Conservation (phyloP, 2,113 vertebrate species). For the Sarotherodon lohbergeri region DNA sequence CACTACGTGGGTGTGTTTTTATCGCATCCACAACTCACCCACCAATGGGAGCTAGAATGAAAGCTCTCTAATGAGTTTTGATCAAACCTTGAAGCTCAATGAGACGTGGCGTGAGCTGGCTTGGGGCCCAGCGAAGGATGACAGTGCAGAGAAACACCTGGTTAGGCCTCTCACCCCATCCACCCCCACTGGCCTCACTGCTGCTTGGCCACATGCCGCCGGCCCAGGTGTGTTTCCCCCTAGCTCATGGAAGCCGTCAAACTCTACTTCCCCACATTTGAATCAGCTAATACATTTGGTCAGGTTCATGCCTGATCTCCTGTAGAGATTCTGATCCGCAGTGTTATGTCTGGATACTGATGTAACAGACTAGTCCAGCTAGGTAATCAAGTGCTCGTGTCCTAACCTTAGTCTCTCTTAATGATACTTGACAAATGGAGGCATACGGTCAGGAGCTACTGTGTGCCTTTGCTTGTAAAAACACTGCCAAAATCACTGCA, state of each 20-base stretch:
- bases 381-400: background rate
- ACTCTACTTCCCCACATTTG: background rate
- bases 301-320: conserved; percentile 8
- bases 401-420: background rate
- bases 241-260: conserved; percentile 17
- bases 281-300: conserved; percentile 17
- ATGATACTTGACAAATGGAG: conserved; percentile 23
- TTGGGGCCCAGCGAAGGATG: conserved; percentile 12
- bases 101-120: conserved; percentile 20
- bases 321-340: background rate
- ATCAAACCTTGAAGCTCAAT: conserved; percentile 43
- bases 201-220: conserved; percentile 26
- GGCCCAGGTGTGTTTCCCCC: conserved; percentile 50
- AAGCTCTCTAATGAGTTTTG: conserved; percentile 27
- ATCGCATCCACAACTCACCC: background rate
- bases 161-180: background rate
- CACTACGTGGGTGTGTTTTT: background rate
- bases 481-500: conserved; percentile 15
- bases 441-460: conserved; percentile 20
- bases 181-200: background rate
- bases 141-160: conserved; percentile 50
- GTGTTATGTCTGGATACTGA: conserved; percentile 18
- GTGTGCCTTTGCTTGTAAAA: conserved; percentile 32
- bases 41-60: background rate
- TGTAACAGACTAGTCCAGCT: background rate